These are phyloP conservation scores for Phallusia fumigata DNA, from an alignment of 23 tunicate species.

Conservation along the genomic window DNA sequence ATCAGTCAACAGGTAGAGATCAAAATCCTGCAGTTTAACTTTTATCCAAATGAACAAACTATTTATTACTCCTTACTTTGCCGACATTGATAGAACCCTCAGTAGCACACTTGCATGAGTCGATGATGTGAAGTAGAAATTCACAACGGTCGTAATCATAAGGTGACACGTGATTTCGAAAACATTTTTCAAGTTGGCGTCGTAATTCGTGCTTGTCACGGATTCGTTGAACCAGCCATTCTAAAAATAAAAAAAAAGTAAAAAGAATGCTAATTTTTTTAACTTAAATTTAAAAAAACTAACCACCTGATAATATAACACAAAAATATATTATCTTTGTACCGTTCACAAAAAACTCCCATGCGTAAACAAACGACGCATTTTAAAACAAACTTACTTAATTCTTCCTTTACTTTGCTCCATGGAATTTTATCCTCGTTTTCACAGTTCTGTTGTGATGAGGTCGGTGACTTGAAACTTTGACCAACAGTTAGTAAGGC, in stretches of 20 bases:
- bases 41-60: too few species aligned
- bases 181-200: slow-evolving; percentile 24
- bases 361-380: too few species aligned
- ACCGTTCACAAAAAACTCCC: too few species aligned
- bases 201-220: slow-evolving; percentile 10
- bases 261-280: too few species aligned
- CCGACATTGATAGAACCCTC: background rate
- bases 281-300: too few species aligned
- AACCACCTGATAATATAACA: too few species aligned
- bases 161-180: slow-evolving; percentile 30
- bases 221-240: slow-evolving; percentile 24
- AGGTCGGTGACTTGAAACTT: background rate
- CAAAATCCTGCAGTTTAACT: too few species aligned
- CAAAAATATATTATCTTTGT: too few species aligned
- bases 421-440: background rate
- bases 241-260: too few species aligned
- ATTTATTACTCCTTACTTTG: background rate
- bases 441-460: background rate
- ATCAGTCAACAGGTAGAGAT: too few species aligned
- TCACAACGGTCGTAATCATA: slow-evolving; percentile 47
- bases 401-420: slow-evolving; percentile 34
- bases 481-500: background rate
- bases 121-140: slow-evolving; percentile 30
- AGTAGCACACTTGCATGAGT: background rate
- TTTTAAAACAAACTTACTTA: slow-evolving; percentile 17